A percentile compares a stretch with the other conserved stretches of the same genome.
phyloP scores from a whole-genome alignment of 2,113 vertebrate species.

The Actenoides hombroni region DNA sequence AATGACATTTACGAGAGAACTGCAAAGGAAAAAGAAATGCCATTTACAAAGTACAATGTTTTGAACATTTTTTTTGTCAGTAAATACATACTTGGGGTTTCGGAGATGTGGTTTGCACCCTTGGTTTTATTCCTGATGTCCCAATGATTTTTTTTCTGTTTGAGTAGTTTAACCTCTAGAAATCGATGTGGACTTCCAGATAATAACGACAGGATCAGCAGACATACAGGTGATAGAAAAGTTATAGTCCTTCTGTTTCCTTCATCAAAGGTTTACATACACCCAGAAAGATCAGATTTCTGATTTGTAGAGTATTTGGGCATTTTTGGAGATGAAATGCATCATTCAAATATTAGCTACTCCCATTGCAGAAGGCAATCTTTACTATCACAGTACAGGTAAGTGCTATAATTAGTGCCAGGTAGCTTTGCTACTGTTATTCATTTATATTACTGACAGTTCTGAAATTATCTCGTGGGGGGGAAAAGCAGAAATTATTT shows the following conservation, averaged over 20 bases:
- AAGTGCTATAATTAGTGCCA: slow-evolving; percentile 9
- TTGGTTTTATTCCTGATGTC: neutral
- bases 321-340: slow-evolving; percentile 15
- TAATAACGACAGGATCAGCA: neutral
- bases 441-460: slow-evolving; percentile 14
- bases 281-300: neutral
- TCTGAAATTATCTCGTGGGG: neutral
- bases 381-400: neutral
- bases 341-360: neutral
- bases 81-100: neutral
- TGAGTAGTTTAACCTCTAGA: neutral
- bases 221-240: neutral
- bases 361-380: slow-evolving; percentile 8
- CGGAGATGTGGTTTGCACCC: neutral
- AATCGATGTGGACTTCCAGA: neutral
- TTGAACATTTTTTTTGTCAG: neutral
- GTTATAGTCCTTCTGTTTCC: neutral
- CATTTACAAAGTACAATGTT: neutral
- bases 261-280: neutral
- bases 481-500: slow-evolving; percentile 7
- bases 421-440: neutral
- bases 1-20: neutral
- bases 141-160: neutral
- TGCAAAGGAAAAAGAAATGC: neutral
- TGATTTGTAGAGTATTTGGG: neutral